These are phyloP conservation scores for Megalops cyprinoides DNA, from an alignment of 2,797 vertebrate species.

Conservation along the genomic window DNA sequence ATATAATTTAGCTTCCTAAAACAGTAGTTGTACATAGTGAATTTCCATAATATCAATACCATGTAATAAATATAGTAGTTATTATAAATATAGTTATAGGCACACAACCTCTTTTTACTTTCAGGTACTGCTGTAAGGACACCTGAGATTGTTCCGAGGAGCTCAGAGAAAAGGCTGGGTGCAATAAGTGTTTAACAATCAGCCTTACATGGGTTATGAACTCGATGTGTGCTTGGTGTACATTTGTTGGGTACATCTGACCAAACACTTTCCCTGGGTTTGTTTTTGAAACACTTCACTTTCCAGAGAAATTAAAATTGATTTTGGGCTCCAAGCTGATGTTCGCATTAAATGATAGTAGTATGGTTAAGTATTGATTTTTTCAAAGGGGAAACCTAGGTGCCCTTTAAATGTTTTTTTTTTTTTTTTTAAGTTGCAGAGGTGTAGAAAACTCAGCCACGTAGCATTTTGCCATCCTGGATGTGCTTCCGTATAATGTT, in stretches of 20 bases:
- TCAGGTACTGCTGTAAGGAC: too few relatives aligned
- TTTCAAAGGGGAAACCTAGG: too few relatives aligned
- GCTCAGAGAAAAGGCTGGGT: too few relatives aligned
- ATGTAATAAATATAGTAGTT: not conserved
- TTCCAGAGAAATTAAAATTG: constrained; percentile 21
- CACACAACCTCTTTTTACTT: not conserved
- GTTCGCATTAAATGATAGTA: constrained; percentile 15
- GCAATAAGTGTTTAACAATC: too few relatives aligned
- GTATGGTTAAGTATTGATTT: constrained; percentile 14
- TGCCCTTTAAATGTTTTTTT: too few relatives aligned
- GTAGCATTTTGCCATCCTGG: not conserved
- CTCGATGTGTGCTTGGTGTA: too few relatives aligned
- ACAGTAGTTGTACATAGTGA: not conserved
- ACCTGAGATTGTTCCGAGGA: too few relatives aligned
- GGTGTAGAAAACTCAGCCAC: not conserved
- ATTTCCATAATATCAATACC: not conserved
- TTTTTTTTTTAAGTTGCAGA: constrained; percentile 4
- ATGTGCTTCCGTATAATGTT: not conserved
- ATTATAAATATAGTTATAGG: not conserved
- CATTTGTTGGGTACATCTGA: not conserved
- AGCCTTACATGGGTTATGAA: too few relatives aligned
- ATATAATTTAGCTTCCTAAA: not conserved
- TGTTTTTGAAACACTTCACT: not conserved
- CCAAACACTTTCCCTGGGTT: not conserved
- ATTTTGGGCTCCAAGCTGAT: constrained; percentile 6